These are phyloP conservation scores for Achlya flavicornis DNA, from an alignment of 2,888 invertebrate genomes.

Conservation along the genomic window DNA sequence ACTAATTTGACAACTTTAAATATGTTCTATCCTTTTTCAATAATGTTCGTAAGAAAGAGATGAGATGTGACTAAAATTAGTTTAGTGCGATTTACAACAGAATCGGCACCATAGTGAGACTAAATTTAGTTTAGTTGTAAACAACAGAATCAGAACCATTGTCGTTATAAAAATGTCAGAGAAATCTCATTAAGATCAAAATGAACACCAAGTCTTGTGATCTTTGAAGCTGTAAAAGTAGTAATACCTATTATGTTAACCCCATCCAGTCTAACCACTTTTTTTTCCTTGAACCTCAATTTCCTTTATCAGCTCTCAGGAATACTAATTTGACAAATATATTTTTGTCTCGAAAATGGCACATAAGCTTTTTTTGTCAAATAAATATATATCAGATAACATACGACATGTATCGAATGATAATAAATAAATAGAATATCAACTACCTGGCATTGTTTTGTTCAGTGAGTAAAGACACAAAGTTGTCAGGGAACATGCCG, in stretches of 20 bases:
- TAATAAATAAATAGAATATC: not conserved
- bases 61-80: too few relatives aligned
- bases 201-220: too few relatives aligned
- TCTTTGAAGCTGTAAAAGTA: too few relatives aligned
- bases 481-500: conserved; percentile 97
- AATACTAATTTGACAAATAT: not conserved
- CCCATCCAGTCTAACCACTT: not conserved
- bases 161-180: not conserved
- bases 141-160: too few relatives aligned
- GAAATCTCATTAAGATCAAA: too few relatives aligned
- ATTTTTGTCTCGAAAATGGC: not conserved
- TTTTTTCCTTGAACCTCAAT: not conserved
- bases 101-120: too few relatives aligned
- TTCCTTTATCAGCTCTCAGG: too few relatives aligned
- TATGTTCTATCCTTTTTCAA: too few relatives aligned
- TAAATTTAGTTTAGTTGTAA: too few relatives aligned
- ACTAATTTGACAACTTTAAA: too few relatives aligned
- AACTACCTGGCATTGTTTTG: conserved; percentile 69
- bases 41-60: too few relatives aligned
- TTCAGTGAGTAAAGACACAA: conserved; percentile 87
- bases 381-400: not conserved
- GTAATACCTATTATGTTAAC: not conserved
- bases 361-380: not conserved
- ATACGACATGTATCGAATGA: not conserved
- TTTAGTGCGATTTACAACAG: too few relatives aligned